These are phyloP conservation scores for Atrina japonica DNA, from an alignment of 2,888 invertebrate genomes.

Conservation along the genomic window DNA sequence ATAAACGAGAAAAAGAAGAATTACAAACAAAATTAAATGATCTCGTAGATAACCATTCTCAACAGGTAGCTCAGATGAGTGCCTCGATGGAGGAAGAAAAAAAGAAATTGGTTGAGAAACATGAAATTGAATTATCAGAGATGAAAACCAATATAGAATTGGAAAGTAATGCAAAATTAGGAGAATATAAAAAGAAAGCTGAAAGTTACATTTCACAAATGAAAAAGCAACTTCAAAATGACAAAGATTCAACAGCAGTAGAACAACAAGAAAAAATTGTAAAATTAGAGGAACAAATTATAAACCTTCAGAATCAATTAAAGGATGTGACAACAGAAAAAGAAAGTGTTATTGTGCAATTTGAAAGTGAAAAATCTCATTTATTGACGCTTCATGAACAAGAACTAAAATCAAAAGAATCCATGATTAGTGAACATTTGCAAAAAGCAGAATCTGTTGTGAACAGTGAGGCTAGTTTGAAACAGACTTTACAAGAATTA, in stretches of 20 bases:
- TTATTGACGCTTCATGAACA: slow-evolving; percentile 44
- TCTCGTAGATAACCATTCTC: neutral
- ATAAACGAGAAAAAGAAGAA: neutral
- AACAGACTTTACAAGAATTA: slow-evolving; percentile 41
- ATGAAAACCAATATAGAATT: slow-evolving; percentile 58
- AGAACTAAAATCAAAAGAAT: slow-evolving; percentile 54
- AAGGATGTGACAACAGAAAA: slow-evolving; percentile 48
- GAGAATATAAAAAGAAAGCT: slow-evolving; percentile 76
- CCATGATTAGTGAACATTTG: slow-evolving; percentile 56
- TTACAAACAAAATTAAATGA: neutral
- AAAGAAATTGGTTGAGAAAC: slow-evolving; percentile 43
- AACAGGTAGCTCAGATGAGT: neutral
- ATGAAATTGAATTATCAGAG: slow-evolving; percentile 51
- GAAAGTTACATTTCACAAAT: slow-evolving; percentile 73
- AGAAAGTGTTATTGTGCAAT: slow-evolving; percentile 43
- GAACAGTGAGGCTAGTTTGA: slow-evolving; percentile 30
- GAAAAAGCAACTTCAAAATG: slow-evolving; percentile 71
- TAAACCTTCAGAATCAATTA: slow-evolving; percentile 32
- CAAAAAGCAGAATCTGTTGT: slow-evolving; percentile 49
- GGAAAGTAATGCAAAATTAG: slow-evolving; percentile 70
- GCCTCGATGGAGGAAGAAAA: slow-evolving; percentile 33
- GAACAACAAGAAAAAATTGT: slow-evolving; percentile 43
- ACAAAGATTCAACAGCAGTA: slow-evolving; percentile 57
- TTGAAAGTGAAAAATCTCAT: slow-evolving; percentile 49
- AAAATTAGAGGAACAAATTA: slow-evolving; percentile 5